Conservation (phyloP, 2,113 vertebrate genomes). For the Salvelinus sp. region DNA sequence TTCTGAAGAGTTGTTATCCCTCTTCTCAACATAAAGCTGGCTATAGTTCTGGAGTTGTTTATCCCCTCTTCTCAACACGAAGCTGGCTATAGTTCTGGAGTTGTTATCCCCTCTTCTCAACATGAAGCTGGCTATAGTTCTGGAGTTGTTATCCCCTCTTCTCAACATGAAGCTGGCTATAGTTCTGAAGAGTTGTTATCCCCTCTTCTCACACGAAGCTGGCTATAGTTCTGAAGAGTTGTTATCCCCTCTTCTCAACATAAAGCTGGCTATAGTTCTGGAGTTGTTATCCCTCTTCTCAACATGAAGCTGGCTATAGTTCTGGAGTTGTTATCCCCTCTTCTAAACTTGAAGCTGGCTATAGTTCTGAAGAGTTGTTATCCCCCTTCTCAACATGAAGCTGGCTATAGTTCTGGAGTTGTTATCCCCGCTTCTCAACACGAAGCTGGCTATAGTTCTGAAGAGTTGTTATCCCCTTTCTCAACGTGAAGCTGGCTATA, state of each 20-base stretch:
- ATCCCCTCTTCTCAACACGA: not conserved
- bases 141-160: not conserved
- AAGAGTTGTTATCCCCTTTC: slow-evolving; percentile 6
- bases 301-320: slow-evolving; percentile 26
- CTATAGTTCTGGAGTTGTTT: slow-evolving; percentile 18
- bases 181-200: slow-evolving; percentile 22
- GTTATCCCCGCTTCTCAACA: not conserved
- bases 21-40: slow-evolving; percentile 19
- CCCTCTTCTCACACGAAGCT: slow-evolving; percentile 12
- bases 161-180: slow-evolving; percentile 23
- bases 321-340: slow-evolving; percentile 6
- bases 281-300: not conserved
- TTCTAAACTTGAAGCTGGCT: slow-evolving; percentile 19
- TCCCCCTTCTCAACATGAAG: slow-evolving; percentile 5
- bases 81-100: slow-evolving; percentile 31
- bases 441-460: slow-evolving; percentile 28
- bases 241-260: not conserved
- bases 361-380: slow-evolving; percentile 22
- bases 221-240: slow-evolving; percentile 27
- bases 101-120: not conserved
- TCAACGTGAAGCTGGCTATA: slow-evolving; percentile 23
- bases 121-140: slow-evolving; percentile 29
- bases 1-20: slow-evolving; percentile 17
- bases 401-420: slow-evolving; percentile 28
- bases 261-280: slow-evolving; percentile 27